phyloP scores from a whole-genome alignment of 2,888 invertebrate species.

The Campopleginae sp. region DNA sequence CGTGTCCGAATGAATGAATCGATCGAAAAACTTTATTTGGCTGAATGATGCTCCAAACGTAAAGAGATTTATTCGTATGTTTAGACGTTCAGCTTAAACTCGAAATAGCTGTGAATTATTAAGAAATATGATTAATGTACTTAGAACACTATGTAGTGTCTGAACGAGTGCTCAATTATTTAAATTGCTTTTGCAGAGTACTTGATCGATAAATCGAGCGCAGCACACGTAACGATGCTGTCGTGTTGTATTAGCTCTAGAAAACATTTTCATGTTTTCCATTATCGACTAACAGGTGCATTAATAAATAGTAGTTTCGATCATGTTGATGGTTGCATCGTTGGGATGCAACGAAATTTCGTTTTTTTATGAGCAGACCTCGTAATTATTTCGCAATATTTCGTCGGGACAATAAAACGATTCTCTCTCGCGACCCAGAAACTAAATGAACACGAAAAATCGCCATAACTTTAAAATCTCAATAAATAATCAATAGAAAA shows the following conservation, averaged over 20 bases:
- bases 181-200: slow-evolving; percentile 8
- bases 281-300: not conserved
- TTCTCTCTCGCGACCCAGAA: no score
- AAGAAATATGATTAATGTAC: not conserved
- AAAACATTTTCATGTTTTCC: not conserved
- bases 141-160: not conserved
- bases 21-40: not conserved
- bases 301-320: not conserved
- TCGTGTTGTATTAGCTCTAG: not conserved
- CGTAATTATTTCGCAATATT: no score
- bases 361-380: no score
- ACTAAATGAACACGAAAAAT: no score
- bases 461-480: no score
- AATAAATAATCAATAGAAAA: no score
- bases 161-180: slow-evolving; percentile 16
- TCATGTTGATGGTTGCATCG: no score
- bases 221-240: not conserved
- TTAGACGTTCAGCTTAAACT: slow-evolving; percentile 33
- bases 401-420: no score
- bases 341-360: no score
- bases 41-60: slow-evolving; percentile 13
- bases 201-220: slow-evolving; percentile 36
- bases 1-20: not conserved
- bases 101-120: not conserved
- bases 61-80: slow-evolving; percentile 29